Evolutionary conservation across 2,797 vertebrate species (phyloP).

Genomic region (Rhinella marina): DNA sequence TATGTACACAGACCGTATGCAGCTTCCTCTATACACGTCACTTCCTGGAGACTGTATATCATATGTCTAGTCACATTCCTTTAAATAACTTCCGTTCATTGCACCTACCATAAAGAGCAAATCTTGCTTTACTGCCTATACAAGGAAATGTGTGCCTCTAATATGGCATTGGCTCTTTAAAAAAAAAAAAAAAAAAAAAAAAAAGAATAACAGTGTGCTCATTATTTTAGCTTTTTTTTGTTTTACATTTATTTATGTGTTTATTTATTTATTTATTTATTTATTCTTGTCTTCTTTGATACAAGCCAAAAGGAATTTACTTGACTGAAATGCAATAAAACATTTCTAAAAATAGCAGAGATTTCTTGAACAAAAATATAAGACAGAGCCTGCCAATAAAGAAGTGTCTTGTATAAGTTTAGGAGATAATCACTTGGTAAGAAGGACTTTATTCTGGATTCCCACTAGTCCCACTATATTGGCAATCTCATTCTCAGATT

Average conservation of each 20-base stretch:
- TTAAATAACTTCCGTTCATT: background rate
- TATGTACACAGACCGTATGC: no score
- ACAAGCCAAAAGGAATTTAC: background rate
- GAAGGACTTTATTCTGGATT: background rate
- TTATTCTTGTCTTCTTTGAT: background rate
- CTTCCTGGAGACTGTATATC: background rate
- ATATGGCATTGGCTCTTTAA: background rate
- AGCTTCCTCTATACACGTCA: no score
- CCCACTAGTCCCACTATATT: background rate
- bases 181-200: background rate
- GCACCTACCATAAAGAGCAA: no score
- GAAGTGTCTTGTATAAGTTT: background rate
- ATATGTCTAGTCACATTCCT: background rate
- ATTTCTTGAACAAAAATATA: background rate
- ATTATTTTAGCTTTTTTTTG: no score
- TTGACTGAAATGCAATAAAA: background rate
- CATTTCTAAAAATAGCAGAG: background rate
- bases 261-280: background rate
- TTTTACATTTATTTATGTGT: background rate
- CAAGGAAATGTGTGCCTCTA: background rate
- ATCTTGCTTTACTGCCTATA: background rate
- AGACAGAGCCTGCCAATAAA: background rate
- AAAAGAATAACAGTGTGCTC: no score
- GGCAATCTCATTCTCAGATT: constrained; percentile 21
- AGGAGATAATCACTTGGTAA: background rate